Conservation (phyloP, 1,140 invertebrate genomes). For the Coptotermes formosanus region DNA sequence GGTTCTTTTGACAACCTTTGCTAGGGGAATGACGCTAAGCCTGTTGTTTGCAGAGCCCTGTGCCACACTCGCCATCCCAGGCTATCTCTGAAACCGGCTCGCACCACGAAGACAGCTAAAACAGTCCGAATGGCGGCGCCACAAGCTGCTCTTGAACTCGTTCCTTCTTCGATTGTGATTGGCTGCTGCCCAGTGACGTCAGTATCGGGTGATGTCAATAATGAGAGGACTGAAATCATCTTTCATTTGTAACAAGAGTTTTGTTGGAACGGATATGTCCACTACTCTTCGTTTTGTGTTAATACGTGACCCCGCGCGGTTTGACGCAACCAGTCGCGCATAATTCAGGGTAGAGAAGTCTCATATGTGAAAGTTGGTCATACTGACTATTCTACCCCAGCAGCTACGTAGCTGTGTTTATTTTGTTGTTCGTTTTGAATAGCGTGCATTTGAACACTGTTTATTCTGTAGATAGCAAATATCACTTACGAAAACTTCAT, state of each 20-base stretch:
- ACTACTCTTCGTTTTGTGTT: not conserved
- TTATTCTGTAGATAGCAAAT: too few relatives aligned
- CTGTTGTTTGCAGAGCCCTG: conserved; percentile 13
- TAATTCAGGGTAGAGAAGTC: not conserved
- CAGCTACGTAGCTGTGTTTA: not conserved
- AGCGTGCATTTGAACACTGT: too few relatives aligned
- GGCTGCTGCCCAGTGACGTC: not conserved
- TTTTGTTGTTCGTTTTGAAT: too few relatives aligned
- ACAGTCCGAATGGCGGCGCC: not conserved
- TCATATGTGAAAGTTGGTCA: not conserved
- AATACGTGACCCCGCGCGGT: not conserved
- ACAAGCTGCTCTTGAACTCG: not conserved
- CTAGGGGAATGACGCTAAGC: not conserved
- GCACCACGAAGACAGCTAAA: not conserved
- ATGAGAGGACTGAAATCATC: not conserved
- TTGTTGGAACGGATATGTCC: not conserved
- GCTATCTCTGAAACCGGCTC: not conserved
- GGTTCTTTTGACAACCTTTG: too few relatives aligned
- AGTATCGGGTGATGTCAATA: not conserved
- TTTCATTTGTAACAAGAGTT: not conserved
- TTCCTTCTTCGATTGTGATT: conserved; percentile 14
- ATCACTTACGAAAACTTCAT: too few relatives aligned
- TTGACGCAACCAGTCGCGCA: not conserved
- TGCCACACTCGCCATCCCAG: not conserved
- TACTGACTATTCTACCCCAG: not conserved